These are phyloP conservation scores for Glaucopsyche alexis DNA, from an alignment of 2,888 invertebrate genomes.

Conservation along the genomic window DNA sequence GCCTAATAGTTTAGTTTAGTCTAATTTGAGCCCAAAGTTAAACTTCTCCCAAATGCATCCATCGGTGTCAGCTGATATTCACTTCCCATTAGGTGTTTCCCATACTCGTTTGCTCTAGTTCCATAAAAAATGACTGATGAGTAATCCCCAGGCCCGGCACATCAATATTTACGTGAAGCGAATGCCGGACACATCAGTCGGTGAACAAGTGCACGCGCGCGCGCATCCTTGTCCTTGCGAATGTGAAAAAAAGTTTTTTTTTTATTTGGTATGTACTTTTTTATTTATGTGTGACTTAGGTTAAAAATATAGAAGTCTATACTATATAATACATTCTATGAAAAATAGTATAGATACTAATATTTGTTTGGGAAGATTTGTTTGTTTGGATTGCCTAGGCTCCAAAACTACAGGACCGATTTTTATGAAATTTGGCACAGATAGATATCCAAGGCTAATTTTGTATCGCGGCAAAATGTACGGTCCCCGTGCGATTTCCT, in stretches of 20 bases:
- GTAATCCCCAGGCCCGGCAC: background rate
- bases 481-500: too few species aligned
- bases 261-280: conserved; percentile 2
- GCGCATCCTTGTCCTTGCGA: background rate
- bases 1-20: too few species aligned
- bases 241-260: background rate
- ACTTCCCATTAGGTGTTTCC: background rate
- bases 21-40: too few species aligned
- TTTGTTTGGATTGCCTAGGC: too few species aligned
- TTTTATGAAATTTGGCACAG: too few species aligned
- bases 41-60: too few species aligned
- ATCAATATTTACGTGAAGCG: conserved; percentile 8
- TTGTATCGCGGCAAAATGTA: too few species aligned
- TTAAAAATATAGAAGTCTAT: background rate
- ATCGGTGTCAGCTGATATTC: background rate
- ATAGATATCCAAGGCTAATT: too few species aligned
- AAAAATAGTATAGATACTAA: too few species aligned
- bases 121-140: conserved; percentile 4
- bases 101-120: conserved; percentile 5
- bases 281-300: background rate
- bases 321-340: too few species aligned
- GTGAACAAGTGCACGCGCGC: conserved; percentile 1
- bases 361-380: background rate
- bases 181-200: background rate
- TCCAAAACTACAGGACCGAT: too few species aligned